Percentiles rank a stretch among this genome's conserved stretches.
Conservation (phyloP, 1,140 invertebrate species). For the Hyphantria cunea region DNA sequence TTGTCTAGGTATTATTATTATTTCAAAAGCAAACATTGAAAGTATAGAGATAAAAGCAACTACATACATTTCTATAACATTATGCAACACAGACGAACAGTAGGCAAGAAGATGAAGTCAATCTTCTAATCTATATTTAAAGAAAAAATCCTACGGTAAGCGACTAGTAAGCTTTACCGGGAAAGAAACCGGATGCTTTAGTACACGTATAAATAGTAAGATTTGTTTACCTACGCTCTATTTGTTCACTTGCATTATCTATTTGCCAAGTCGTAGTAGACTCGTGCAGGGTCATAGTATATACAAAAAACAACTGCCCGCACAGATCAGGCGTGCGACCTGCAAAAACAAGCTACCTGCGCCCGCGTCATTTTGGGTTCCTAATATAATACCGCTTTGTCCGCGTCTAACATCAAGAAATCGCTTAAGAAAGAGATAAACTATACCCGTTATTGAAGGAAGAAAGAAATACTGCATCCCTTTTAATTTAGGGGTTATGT, state of each 20-base stretch:
- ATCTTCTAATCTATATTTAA: no score
- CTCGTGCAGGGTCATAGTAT: conserved; percentile 49
- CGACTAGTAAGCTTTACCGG: no score
- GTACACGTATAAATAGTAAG: conserved; percentile 1
- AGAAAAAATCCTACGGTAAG: no score
- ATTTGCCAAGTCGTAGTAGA: conserved; percentile 34
- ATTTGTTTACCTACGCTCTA: neutral
- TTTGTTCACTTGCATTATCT: conserved; percentile 4
- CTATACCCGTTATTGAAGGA: conserved; percentile 23
- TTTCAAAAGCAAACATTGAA: no score
- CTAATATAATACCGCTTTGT: conserved; percentile 51
- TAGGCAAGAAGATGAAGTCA: no score
- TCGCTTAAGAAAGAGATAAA: conserved; percentile 44
- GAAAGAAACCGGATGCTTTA: no score
- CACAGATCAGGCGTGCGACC: conserved; percentile 61
- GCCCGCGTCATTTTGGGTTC: conserved; percentile 47
- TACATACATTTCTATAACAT: no score
- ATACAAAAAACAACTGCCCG: conserved; percentile 51
- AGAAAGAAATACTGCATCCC: conserved; percentile 49
- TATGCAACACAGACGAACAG: no score
- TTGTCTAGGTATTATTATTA: no score
- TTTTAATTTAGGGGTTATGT: conserved; percentile 65
- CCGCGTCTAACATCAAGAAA: conserved; percentile 53
- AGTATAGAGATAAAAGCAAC: no score
- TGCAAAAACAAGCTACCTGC: conserved; percentile 73